These are phyloP conservation scores for Coreius guichenoti DNA, from an alignment of 2,797 vertebrate species.

Conservation along the genomic window DNA sequence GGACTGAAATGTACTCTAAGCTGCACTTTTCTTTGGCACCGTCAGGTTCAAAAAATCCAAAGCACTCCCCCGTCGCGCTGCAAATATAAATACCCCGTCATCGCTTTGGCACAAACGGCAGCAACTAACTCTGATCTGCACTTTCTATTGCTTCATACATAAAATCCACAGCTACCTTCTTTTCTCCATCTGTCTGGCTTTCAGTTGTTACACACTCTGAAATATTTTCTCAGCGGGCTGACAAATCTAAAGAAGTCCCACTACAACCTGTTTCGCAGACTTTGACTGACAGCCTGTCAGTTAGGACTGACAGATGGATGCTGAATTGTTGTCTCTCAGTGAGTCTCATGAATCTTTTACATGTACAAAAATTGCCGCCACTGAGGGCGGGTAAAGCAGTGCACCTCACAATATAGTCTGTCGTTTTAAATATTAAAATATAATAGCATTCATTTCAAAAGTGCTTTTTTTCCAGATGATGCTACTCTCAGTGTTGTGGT, in stretches of 20 bases:
- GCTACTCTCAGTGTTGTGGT: conserved; percentile 17
- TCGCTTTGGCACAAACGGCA: conserved; percentile 51
- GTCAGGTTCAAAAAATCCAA: conserved; percentile 32
- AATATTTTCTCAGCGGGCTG: conserved; percentile 49
- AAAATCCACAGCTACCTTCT: conserved; percentile 37
- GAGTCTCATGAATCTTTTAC: conserved; percentile 33
- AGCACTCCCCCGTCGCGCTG: conserved; percentile 29
- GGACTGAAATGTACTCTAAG: conserved; percentile 46
- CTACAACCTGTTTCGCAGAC: conserved; percentile 14
- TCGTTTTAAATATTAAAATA: conserved; percentile 20
- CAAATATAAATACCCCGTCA: conserved; percentile 47
- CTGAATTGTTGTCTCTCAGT: conserved; percentile 37
- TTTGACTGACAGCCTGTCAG: conserved; percentile 52
- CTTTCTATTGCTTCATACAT: conserved; percentile 40
- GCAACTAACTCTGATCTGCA: conserved; percentile 47
- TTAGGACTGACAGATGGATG: conserved; percentile 49
- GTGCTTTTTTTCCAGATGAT: conserved; percentile 13
- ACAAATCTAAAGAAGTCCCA: conserved; percentile 36
- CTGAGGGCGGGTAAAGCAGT: not conserved
- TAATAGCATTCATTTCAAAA: conserved; percentile 18
- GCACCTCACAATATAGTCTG: not conserved
- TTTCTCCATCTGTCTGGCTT: conserved; percentile 40
- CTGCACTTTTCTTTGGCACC: conserved; percentile 40
- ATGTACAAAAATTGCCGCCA: conserved; percentile 8
- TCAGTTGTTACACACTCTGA: conserved; percentile 33